These are phyloP conservation scores for Malurus cyaneus DNA, from an alignment of 2,113 vertebrate genomes.

Conservation along the genomic window DNA sequence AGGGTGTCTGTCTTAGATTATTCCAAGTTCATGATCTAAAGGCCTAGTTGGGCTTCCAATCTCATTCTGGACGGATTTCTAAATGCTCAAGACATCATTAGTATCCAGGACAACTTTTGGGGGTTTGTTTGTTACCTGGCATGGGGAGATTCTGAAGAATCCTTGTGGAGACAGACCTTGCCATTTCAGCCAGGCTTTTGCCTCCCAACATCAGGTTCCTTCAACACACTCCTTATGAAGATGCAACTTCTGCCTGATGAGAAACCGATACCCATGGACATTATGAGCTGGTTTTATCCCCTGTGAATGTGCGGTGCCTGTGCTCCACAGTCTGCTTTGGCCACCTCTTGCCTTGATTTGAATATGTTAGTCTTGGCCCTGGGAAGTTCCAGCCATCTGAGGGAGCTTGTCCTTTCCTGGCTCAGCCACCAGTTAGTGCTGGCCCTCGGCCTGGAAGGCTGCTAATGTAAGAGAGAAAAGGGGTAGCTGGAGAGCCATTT, in stretches of 20 bases:
- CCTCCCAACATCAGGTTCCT: background rate
- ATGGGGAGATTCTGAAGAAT: background rate
- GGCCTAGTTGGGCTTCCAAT: background rate
- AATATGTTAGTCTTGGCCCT: constrained; percentile 8
- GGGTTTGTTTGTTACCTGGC: background rate
- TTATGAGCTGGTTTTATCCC: background rate
- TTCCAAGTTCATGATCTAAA: background rate
- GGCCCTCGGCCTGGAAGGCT: background rate
- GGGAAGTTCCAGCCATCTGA: background rate
- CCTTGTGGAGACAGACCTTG: background rate
- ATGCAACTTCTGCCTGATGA: background rate
- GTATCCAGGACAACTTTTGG: background rate
- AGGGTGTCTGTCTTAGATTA: background rate
- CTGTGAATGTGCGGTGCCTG: background rate
- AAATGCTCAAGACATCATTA: background rate
- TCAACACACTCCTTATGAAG: background rate
- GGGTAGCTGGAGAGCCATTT: constrained; percentile 7
- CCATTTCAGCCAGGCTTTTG: background rate
- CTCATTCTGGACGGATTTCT: background rate
- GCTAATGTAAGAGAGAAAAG: background rate
- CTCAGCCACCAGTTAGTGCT: background rate
- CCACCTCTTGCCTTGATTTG: background rate
- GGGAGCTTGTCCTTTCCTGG: constrained; percentile 27
- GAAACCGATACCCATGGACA: rapidly evolving
- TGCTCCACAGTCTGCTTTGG: background rate